A percentile compares a stretch with the other conserved stretches of the same genome.
These are phyloP conservation scores for Oncorhynchus clarkii DNA, from an alignment of 2,113 vertebrate species.

Conservation along the genomic window DNA sequence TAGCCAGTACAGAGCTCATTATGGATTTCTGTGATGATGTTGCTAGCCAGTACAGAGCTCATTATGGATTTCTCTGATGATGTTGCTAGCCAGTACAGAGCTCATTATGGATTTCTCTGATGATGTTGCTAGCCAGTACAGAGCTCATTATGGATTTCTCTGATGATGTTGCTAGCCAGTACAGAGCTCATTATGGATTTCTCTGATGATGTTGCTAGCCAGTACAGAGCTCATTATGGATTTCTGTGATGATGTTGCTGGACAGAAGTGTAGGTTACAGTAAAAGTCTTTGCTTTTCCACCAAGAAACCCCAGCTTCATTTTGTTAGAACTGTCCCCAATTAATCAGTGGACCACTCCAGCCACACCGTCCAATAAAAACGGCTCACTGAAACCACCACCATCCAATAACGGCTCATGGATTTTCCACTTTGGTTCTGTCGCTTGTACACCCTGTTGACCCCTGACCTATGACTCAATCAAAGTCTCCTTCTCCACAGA, in stretches of 20 bases:
- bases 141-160: too few species aligned
- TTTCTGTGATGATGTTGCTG: constrained; percentile 12
- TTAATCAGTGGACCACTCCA: background rate
- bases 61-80: too few species aligned
- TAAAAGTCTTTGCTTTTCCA: background rate
- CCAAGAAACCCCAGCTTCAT: constrained; percentile 34
- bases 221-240: constrained; percentile 15
- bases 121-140: too few species aligned
- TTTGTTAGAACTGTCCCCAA: constrained; percentile 45
- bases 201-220: constrained; percentile 2
- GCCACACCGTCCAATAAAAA: constrained; percentile 38
- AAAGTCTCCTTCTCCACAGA: background rate
- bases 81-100: too few species aligned
- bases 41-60: too few species aligned
- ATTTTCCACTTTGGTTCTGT: constrained; percentile 31
- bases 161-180: too few species aligned
- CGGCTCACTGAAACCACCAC: constrained; percentile 39
- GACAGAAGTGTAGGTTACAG: constrained; percentile 23
- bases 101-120: too few species aligned
- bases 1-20: too few species aligned
- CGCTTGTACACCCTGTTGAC: constrained; percentile 40
- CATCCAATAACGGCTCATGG: constrained; percentile 33
- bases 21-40: too few species aligned
- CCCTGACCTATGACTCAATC: constrained; percentile 29
- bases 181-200: too few species aligned